A percentile compares a stretch with the other conserved stretches of the same genome.
Conservation (phyloP, 2,888 invertebrate genomes). For the Holacanthella duospinosa region DNA sequence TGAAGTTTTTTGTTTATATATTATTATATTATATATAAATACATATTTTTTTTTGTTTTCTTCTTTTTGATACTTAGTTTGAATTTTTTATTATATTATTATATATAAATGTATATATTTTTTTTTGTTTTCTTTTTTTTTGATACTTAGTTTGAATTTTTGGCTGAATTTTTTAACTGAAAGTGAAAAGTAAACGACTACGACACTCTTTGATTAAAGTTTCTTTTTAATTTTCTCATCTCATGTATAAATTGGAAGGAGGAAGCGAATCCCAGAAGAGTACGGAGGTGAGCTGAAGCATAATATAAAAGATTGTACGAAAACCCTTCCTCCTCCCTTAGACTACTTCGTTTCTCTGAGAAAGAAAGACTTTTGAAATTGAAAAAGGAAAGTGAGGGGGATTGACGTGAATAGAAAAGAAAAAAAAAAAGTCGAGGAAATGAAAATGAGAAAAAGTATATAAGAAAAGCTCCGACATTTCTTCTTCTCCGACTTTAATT, state of each 20-base stretch:
- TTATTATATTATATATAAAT: too few species aligned
- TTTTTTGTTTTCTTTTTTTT: not conserved
- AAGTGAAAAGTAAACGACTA: not conserved
- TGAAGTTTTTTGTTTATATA: too few species aligned
- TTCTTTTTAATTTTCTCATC: conserved; percentile 3
- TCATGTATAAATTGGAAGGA: not conserved
- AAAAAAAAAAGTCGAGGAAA: conserved; percentile 1
- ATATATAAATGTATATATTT: too few species aligned
- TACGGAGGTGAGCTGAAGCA: not conserved
- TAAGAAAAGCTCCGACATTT: conserved; percentile 8
- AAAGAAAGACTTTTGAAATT: not conserved
- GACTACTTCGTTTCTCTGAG: not conserved
- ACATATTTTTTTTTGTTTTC: too few species aligned
- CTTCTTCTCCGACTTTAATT: not conserved
- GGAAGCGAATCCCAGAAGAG: conserved; percentile 5
- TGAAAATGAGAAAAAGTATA: conserved; percentile 14
- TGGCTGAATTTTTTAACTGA: not conserved
- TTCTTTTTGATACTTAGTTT: too few species aligned
- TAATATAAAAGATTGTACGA: conserved; percentile 1
- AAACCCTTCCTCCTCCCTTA: not conserved
- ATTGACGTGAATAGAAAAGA: not conserved
- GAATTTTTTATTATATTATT: too few species aligned
- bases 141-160: too few species aligned
- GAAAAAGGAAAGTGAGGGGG: conserved; percentile 2
- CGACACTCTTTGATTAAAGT: not conserved